These are phyloP conservation scores for Drusus annulatus DNA, from an alignment of 1,140 invertebrate genomes.

Conservation along the genomic window DNA sequence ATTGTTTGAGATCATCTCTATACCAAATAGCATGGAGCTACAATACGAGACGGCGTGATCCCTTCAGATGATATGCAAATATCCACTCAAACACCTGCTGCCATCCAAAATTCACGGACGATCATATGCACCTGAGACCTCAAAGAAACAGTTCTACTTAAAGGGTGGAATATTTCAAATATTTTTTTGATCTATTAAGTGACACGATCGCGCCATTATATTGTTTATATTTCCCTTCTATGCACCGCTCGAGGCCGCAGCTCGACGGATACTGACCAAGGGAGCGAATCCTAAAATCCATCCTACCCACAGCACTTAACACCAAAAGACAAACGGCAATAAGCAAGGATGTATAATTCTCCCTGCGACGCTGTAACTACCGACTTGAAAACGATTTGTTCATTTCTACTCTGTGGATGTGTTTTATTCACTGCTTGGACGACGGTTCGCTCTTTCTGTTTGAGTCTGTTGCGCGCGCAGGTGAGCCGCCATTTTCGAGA, in stretches of 20 bases:
- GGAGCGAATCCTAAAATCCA: slow-evolving; percentile 38
- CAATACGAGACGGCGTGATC: neutral
- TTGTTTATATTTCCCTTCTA: neutral
- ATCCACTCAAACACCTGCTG: neutral
- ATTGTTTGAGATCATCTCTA: slow-evolving; percentile 15
- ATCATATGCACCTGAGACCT: neutral
- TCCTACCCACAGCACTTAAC: slow-evolving; percentile 1
- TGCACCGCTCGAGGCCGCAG: slow-evolving; percentile 48
- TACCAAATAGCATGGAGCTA: slow-evolving; percentile 16
- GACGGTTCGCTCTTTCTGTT: neutral
- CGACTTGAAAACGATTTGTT: neutral
- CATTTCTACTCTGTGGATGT: slow-evolving; percentile 28
- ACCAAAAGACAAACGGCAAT: slow-evolving; percentile 2
- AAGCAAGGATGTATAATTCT: neutral
- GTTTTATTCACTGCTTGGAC: slow-evolving; percentile 31
- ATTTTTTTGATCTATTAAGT: slow-evolving; percentile 38
- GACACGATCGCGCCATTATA: slow-evolving; percentile 43
- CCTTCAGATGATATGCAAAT: slow-evolving; percentile 15
- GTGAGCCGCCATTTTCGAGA: slow-evolving; percentile 62
- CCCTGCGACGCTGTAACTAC: neutral
- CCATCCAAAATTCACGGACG: neutral
- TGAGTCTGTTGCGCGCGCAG: slow-evolving; percentile 61
- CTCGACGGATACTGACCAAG: slow-evolving; percentile 60
- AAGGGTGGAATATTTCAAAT: slow-evolving; percentile 4
- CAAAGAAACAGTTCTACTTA: neutral